These are phyloP conservation scores for Calephelis perditalis DNA, from an alignment of 2,888 invertebrate genomes.

Conservation along the genomic window DNA sequence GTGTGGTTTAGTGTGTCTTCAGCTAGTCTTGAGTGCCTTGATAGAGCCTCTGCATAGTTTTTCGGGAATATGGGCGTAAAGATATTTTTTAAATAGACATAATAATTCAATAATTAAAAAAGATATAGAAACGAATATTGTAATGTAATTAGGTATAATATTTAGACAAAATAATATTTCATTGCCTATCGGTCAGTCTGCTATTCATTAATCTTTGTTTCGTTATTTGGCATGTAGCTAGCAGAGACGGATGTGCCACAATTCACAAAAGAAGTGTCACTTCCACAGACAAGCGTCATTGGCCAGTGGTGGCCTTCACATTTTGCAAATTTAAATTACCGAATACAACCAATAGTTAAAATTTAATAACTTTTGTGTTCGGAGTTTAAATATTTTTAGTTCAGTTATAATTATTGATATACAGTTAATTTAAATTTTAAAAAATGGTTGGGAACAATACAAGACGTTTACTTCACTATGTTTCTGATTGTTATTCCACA, in stretches of 20 bases:
- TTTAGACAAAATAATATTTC: neutral
- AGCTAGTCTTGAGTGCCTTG: too few relatives aligned
- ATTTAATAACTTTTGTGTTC: slow-evolving; percentile 1
- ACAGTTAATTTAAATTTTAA: slow-evolving; percentile 21
- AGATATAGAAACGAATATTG: too few relatives aligned
- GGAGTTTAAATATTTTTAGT: slow-evolving; percentile 17
- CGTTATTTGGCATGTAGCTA: too few relatives aligned
- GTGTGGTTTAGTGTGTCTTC: too few relatives aligned
- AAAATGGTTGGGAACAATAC: slow-evolving; percentile 55
- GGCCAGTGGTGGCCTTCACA: slow-evolving; percentile 7
- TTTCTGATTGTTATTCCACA: slow-evolving; percentile 44
- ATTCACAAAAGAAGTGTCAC: slow-evolving; percentile 8
- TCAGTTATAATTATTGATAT: slow-evolving; percentile 25
- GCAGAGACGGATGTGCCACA: slow-evolving; percentile 5
- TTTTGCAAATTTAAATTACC: neutral
- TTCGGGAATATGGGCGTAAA: too few relatives aligned
- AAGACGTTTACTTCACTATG: slow-evolving; percentile 53
- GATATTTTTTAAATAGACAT: too few relatives aligned
- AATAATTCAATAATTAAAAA: too few relatives aligned
- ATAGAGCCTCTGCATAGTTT: too few relatives aligned
- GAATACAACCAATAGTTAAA: neutral
- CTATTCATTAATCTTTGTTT: neutral
- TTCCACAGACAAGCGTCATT: neutral
- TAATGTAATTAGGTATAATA: neutral
- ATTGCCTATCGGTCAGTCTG: neutral